Percentiles rank a stretch among this genome's conserved stretches.
phyloP scores from a whole-genome alignment of 2,888 invertebrate species.

The Thecocarcelia acutangulata region DNA sequence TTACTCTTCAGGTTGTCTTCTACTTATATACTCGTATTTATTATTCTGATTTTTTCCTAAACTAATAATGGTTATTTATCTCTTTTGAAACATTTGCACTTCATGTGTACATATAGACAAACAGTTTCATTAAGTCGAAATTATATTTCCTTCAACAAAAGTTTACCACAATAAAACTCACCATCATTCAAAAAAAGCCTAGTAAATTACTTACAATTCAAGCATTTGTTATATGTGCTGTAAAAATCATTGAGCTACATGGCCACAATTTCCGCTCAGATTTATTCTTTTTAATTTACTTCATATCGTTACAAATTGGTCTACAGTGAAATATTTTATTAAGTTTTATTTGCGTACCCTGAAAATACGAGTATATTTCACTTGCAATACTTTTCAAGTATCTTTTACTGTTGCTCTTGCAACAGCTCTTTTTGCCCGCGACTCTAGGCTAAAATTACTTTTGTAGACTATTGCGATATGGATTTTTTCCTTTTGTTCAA shows the following conservation, averaged over 20 bases:
- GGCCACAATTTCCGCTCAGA: conserved; percentile 32
- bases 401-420: background rate
- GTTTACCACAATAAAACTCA: background rate
- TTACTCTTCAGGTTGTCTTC: too few species aligned
- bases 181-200: background rate
- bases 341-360: background rate
- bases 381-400: background rate
- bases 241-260: conserved; percentile 23
- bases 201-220: conserved; percentile 17
- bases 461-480: conserved; percentile 2
- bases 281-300: background rate
- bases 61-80: too few species aligned
- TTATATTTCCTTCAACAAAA: background rate
- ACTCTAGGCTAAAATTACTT: conserved; percentile 10
- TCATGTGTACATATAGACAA: too few species aligned
- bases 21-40: too few species aligned
- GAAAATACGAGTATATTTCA: too few species aligned
- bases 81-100: too few species aligned
- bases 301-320: background rate
- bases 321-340: background rate
- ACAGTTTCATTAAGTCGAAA: too few species aligned
- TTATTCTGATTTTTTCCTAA: too few species aligned
- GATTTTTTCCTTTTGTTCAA: background rate
- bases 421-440: background rate
- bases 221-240: background rate